phyloP scores from a whole-genome alignment of 2,888 invertebrate genomes.

The Pollenia griseotomentosa region DNA sequence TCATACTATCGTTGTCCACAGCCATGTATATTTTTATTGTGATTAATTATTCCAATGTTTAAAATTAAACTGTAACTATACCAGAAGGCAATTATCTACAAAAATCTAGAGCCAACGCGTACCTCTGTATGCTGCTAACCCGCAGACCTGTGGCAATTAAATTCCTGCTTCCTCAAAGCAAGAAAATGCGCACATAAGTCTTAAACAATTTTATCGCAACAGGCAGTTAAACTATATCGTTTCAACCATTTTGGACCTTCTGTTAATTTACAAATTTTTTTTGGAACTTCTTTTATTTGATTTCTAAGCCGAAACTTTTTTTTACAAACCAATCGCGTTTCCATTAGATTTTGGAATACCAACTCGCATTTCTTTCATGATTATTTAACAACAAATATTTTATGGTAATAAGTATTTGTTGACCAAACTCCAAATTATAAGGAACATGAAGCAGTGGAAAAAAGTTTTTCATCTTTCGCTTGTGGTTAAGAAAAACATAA shows the following conservation, averaged over 20 bases:
- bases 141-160: too few relatives aligned
- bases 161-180: too few relatives aligned
- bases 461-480: constrained; percentile 63
- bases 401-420: constrained; percentile 47
- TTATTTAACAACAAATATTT: constrained; percentile 46
- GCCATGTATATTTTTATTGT: too few relatives aligned
- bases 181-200: too few relatives aligned
- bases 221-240: too few relatives aligned
- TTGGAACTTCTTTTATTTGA: not conserved
- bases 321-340: constrained; percentile 16
- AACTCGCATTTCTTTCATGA: not conserved
- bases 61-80: too few relatives aligned
- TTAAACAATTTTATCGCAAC: too few relatives aligned
- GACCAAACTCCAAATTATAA: not conserved
- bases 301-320: constrained; percentile 3
- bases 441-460: not conserved
- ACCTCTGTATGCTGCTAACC: too few relatives aligned
- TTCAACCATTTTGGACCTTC: not conserved
- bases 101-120: too few relatives aligned
- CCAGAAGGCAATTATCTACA: too few relatives aligned
- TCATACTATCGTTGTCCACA: too few relatives aligned
- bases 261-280: not conserved
- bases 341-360: not conserved
- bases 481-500: constrained; percentile 68
- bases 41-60: too few relatives aligned